A percentile compares a stretch with the other conserved stretches of the same genome.
Conservation (phyloP, 1,140 invertebrate genomes). For the Zeugodacus cucurbitae region DNA sequence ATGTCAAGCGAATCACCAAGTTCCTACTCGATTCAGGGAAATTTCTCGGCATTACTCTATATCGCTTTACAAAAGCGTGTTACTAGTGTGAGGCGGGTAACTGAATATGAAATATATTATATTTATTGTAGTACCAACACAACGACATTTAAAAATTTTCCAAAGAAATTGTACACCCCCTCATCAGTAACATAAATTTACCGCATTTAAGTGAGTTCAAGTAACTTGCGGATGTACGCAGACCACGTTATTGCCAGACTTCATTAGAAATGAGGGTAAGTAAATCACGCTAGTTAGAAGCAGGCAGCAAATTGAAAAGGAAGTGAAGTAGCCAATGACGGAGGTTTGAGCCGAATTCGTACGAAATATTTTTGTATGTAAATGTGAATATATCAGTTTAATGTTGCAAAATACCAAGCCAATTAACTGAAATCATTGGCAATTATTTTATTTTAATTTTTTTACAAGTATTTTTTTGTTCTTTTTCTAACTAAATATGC, state of each 20-base stretch:
- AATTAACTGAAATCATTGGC: not conserved
- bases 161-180: not conserved
- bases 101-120: too few species aligned
- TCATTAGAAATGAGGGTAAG: not conserved
- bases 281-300: not conserved
- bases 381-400: not conserved
- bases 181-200: not conserved
- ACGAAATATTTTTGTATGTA: not conserved
- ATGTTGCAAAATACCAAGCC: not conserved
- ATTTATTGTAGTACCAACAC: too few species aligned
- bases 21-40: too few species aligned
- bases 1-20: too few species aligned
- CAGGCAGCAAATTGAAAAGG: not conserved
- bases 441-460: constrained; percentile 7
- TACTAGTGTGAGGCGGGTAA: too few species aligned
- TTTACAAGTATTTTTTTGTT: not conserved
- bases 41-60: too few species aligned
- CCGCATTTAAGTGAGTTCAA: not conserved
- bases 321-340: not conserved
- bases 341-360: not conserved
- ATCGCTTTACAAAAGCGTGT: too few species aligned
- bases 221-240: not conserved
- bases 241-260: not conserved
- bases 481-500: not conserved
- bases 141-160: not conserved